Conservation (phyloP, 2,888 invertebrate species). For the Drosophila falleni region DNA sequence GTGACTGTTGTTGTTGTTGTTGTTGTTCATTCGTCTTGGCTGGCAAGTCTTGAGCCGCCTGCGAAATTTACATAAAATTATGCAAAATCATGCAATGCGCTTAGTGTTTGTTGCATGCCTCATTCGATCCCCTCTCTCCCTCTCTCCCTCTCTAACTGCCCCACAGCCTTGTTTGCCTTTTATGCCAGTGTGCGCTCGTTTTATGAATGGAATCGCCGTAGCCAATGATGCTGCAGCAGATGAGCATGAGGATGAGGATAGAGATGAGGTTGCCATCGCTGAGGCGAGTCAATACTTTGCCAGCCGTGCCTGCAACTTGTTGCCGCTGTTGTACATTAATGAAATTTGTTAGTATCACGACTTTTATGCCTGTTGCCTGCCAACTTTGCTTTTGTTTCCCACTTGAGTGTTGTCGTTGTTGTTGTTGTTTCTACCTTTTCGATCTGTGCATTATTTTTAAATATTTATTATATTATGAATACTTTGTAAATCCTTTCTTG, state of each 20-base stretch:
- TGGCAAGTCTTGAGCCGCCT: constrained; percentile 54
- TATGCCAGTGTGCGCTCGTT: constrained; percentile 64
- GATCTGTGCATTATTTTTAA: constrained; percentile 71
- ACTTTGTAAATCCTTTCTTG: constrained; percentile 38
- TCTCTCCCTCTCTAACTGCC: not conserved
- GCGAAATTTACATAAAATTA: constrained; percentile 79
- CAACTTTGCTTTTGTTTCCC: constrained; percentile 68
- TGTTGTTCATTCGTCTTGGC: constrained; percentile 35
- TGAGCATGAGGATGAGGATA: constrained; percentile 19
- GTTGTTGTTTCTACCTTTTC: constrained; percentile 10
- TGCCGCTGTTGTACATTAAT: constrained; percentile 82
- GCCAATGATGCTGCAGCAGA: constrained; percentile 37
- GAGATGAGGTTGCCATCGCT: constrained; percentile 13
- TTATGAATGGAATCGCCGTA: constrained; percentile 76
- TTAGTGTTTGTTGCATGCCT: constrained; percentile 69
- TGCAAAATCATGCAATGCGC: constrained; percentile 81
- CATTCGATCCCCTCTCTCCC: not conserved
- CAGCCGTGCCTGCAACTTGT: constrained; percentile 72
- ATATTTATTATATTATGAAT: constrained; percentile 54
- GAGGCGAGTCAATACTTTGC: not conserved
- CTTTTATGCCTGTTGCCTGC: constrained; percentile 78
- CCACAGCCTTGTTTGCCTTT: constrained; percentile 34
- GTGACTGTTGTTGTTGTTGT: not conserved
- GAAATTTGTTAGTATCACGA: constrained; percentile 84
- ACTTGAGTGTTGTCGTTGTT: constrained; percentile 40